phyloP scores from a whole-genome alignment of 2,888 invertebrate genomes.

The Nomada goodeniana region DNA sequence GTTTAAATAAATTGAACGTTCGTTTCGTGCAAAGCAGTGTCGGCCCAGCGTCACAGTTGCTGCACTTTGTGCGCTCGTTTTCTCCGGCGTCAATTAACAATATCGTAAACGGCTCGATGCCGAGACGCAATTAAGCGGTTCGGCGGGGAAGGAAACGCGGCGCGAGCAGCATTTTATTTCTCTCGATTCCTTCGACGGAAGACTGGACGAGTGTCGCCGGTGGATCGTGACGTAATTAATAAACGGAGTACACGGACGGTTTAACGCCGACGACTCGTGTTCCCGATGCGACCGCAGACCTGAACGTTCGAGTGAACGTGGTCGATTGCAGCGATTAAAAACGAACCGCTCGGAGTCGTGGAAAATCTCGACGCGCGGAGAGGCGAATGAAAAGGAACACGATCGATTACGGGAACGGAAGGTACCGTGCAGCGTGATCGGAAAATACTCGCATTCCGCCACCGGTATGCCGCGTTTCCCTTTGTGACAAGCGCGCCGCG shows the following conservation, averaged over 20 bases:
- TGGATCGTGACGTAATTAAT: slow-evolving; percentile 5
- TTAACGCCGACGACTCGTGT: neutral
- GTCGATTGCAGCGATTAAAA: slow-evolving; percentile 1
- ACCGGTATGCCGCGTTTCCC: slow-evolving; percentile 33
- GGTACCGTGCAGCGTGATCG: slow-evolving; percentile 12
- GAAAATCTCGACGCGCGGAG: neutral
- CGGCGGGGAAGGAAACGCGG: slow-evolving; percentile 39
- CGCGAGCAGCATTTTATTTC: slow-evolving; percentile 17
- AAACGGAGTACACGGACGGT: neutral
- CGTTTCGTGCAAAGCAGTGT: slow-evolving; percentile 36
- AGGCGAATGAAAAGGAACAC: slow-evolving; percentile 1
- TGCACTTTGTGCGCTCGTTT: slow-evolving; percentile 7
- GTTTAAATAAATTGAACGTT: slow-evolving; percentile 16
- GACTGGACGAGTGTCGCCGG: neutral
- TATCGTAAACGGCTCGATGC: slow-evolving; percentile 62
- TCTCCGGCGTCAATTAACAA: slow-evolving; percentile 60
- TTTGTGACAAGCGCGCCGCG: slow-evolving; percentile 10
- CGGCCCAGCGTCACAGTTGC: neutral
- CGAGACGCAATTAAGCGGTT: slow-evolving; percentile 50
- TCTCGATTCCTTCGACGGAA: neutral
- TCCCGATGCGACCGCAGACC: neutral
- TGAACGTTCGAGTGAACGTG: neutral
- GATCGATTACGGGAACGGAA: neutral
- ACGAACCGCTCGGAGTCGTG: neutral
- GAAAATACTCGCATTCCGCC: slow-evolving; percentile 49